Evolutionary conservation across 2,888 invertebrate genomes (phyloP).

Genomic region (Agonopterix subpropinquella): DNA sequence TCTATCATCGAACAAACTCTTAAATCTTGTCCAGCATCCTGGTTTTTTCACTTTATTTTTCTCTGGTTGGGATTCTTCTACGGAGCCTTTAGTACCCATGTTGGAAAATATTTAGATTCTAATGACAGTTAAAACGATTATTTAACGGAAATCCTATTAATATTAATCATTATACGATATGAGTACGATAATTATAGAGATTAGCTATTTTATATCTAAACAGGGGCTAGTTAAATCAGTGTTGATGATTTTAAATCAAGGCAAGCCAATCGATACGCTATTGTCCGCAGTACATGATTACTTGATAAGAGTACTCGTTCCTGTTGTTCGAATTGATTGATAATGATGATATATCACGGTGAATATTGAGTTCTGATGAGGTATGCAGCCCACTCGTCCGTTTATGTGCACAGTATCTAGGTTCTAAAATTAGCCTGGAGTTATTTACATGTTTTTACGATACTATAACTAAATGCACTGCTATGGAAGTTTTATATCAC

Average conservation of each 20-base stretch:
- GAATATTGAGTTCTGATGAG: background rate
- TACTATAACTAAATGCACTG: background rate
- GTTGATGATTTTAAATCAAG: constrained; percentile 18
- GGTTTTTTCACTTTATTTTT: constrained; percentile 10
- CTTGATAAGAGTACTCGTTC: constrained; percentile 13
- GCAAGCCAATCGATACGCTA: constrained; percentile 10
- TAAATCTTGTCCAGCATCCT: constrained; percentile 61
- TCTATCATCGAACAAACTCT: constrained; percentile 56
- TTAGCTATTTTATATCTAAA: constrained; percentile 8
- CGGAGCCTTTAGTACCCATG: constrained; percentile 8
- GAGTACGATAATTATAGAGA: background rate
- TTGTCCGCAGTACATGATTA: constrained; percentile 13
- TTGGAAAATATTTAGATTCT: background rate
- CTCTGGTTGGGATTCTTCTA: background rate
- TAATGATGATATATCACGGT: constrained; percentile 12
- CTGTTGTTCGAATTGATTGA: constrained; percentile 10
- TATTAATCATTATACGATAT: constrained; percentile 16
- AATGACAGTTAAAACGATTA: background rate
- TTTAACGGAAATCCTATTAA: constrained; percentile 1
- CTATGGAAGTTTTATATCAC: background rate
- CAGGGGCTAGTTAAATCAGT: constrained; percentile 16
- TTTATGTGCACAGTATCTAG: background rate
- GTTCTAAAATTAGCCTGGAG: background rate
- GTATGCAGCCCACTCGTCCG: too few relatives aligned
- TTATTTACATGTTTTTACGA: background rate